Evolutionary conservation across 2,113 vertebrate genomes (phyloP).

Genomic region (Scopus umbretta): DNA sequence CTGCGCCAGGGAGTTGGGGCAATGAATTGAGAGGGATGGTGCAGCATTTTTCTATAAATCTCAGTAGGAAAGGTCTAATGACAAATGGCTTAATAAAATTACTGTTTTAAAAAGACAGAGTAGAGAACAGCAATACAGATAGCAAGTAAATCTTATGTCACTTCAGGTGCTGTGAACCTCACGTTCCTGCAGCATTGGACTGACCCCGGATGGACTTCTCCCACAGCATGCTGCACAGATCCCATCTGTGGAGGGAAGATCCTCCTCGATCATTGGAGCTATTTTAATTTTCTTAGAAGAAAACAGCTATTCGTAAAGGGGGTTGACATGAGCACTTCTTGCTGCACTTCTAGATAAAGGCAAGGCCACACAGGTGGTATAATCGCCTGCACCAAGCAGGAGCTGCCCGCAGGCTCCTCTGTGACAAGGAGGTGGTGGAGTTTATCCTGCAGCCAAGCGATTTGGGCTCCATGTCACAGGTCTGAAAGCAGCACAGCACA

Average conservation of each 20-base stretch:
- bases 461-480: neutral
- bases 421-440: neutral
- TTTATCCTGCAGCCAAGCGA: neutral
- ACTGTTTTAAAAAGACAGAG: neutral
- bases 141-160: neutral
- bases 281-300: neutral
- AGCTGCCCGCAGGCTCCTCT: neutral
- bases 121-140: neutral
- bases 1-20: too few relatives aligned
- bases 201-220: neutral
- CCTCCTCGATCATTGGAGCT: neutral
- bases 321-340: neutral
- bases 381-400: fast-evolving
- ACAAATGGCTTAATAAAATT: neutral
- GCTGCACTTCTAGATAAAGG: neutral
- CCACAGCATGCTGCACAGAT: neutral
- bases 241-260: neutral
- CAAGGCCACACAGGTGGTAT: neutral
- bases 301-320: neutral
- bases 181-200: neutral
- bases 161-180: neutral
- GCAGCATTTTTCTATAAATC: neutral
- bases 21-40: neutral
- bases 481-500: neutral
- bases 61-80: neutral